Conservation (phyloP, 2,888 invertebrate species). For the Machimus rusticus region DNA sequence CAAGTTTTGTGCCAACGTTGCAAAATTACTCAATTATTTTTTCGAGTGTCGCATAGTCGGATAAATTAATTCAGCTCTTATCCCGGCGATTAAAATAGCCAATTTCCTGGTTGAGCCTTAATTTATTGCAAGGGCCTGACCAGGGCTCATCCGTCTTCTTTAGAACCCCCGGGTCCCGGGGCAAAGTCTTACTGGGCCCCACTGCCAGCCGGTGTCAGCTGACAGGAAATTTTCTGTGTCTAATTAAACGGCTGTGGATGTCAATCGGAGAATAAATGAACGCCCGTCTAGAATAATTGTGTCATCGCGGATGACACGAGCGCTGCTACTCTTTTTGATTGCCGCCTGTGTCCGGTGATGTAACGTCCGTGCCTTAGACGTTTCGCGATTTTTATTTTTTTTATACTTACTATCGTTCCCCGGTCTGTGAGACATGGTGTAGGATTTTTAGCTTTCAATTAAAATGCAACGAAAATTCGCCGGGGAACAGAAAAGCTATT, state of each 20-base stretch:
- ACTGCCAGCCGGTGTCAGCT: neutral
- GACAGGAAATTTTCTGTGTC: neutral
- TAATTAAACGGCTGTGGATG: slow-evolving; percentile 17
- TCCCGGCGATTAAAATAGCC: neutral
- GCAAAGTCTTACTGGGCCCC: neutral
- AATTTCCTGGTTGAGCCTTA: neutral
- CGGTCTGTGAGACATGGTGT: neutral
- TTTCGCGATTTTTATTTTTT: neutral
- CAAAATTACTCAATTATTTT: too few relatives aligned
- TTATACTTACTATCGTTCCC: neutral
- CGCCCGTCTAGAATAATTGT: slow-evolving; percentile 2
- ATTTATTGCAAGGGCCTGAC: neutral
- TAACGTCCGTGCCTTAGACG: neutral
- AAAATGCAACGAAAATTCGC: neutral
- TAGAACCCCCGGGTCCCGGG: neutral
- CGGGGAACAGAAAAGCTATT: neutral
- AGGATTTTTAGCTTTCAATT: neutral
- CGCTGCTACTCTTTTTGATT: neutral
- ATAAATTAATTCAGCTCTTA: neutral
- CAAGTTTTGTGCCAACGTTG: too few relatives aligned
- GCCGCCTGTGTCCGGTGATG: neutral
- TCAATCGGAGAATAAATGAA: slow-evolving; percentile 20
- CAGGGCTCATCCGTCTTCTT: neutral
- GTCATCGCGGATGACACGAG: neutral
- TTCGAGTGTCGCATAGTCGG: too few relatives aligned